Conservation (phyloP, 1,140 invertebrate species). For the Conus betulinus region DNA sequence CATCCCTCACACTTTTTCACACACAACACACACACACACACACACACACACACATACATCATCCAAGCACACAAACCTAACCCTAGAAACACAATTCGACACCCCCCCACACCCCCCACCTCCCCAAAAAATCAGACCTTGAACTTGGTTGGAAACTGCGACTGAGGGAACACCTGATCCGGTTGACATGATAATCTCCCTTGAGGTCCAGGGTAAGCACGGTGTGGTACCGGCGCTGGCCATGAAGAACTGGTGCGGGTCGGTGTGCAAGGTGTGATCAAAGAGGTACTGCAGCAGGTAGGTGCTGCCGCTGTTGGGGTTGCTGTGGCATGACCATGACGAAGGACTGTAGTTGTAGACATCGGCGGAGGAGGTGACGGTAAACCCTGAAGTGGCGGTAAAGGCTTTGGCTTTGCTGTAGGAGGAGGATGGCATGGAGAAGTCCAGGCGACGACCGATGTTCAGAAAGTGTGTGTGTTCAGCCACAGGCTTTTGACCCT, state of each 20-base stretch:
- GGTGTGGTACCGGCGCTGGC: constrained; percentile 36
- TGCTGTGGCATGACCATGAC: constrained; percentile 2
- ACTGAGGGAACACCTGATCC: constrained; percentile 55
- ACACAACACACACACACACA: no score
- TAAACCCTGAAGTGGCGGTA: constrained; percentile 44
- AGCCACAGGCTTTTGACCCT: constrained; percentile 43
- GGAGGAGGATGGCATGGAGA: constrained; percentile 32
- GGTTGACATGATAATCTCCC: constrained; percentile 53
- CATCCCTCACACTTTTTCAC: no score
- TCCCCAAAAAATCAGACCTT: constrained; percentile 46
- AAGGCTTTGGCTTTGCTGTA: constrained; percentile 46
- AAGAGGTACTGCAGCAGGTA: constrained; percentile 58
- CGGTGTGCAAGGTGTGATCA: constrained; percentile 58
- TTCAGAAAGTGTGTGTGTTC: constrained; percentile 57
- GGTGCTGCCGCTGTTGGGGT: constrained; percentile 37
- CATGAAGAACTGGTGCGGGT: constrained; percentile 51
- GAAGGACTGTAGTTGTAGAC: constrained; percentile 42
- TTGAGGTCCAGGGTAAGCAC: constrained; percentile 52
- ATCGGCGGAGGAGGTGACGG: constrained; percentile 41
- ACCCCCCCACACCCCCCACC: not conserved
- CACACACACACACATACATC: no score
- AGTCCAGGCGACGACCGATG: constrained; percentile 59
- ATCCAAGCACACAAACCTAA: no score
- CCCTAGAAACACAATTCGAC: not conserved
- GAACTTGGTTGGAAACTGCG: constrained; percentile 50